Evolutionary conservation across 2,888 invertebrate species (phyloP).

Genomic region (Fragum sueziense): DNA sequence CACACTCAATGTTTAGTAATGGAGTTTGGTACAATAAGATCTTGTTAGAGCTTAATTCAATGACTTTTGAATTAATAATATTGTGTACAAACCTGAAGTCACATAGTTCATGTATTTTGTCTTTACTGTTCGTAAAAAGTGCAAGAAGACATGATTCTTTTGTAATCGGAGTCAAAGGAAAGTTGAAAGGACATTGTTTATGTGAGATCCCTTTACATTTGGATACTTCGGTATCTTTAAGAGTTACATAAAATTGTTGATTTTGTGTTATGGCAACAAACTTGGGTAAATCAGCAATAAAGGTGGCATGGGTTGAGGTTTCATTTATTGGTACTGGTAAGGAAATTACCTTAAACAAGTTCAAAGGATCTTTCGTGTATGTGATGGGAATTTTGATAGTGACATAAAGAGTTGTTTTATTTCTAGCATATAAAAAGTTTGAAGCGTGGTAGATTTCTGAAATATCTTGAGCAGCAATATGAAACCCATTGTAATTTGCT

Average conservation of each 20-base stretch:
- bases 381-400: slow-evolving; percentile 34
- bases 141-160: slow-evolving; percentile 17
- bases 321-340: slow-evolving; percentile 49
- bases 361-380: slow-evolving; percentile 36
- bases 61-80: not conserved
- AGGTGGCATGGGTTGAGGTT: slow-evolving; percentile 34
- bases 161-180: slow-evolving; percentile 20
- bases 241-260: slow-evolving; percentile 35
- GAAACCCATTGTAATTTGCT: slow-evolving; percentile 25
- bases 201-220: slow-evolving; percentile 8
- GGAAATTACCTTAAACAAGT: slow-evolving; percentile 42
- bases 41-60: slow-evolving; percentile 16
- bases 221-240: slow-evolving; percentile 21
- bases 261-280: slow-evolving; percentile 36
- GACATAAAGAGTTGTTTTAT: slow-evolving; percentile 14
- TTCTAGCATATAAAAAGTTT: slow-evolving; percentile 28
- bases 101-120: not conserved
- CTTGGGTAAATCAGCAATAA: slow-evolving; percentile 16
- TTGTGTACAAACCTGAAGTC: slow-evolving; percentile 36
- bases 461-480: slow-evolving; percentile 6
- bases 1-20: slow-evolving; percentile 11
- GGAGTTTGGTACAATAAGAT: slow-evolving; percentile 15
- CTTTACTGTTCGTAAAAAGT: slow-evolving; percentile 15
- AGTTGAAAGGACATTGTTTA: slow-evolving; percentile 12
- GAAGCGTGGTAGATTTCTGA: slow-evolving; percentile 17